Evolutionary conservation across 2,888 invertebrate species (phyloP).

Genomic region (Liopterus haemorrhoidalis): DNA sequence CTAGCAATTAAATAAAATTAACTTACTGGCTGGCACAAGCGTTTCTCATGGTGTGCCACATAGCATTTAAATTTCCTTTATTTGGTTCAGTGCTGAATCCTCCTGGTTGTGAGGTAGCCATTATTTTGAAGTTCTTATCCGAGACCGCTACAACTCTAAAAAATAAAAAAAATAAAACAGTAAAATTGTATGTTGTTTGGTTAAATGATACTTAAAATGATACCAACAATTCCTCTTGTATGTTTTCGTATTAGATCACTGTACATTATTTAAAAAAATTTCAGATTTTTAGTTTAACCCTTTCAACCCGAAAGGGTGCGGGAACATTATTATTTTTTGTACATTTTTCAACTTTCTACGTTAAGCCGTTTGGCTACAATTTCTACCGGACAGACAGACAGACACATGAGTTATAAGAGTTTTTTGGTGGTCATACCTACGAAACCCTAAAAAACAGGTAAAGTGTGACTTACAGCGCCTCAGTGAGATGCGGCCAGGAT

Average conservation of each 20-base stretch:
- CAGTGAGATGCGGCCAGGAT: slow-evolving; percentile 89
- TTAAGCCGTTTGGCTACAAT: no score
- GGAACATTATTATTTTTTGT: slow-evolving; percentile 4
- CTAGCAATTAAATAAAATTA: no score
- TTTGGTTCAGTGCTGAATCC: slow-evolving; percentile 47
- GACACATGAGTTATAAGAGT: no score
- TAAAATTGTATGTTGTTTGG: background rate
- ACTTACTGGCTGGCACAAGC: slow-evolving; percentile 55
- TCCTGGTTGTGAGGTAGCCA: slow-evolving; percentile 43
- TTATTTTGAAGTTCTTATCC: slow-evolving; percentile 49
- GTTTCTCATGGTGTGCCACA: slow-evolving; percentile 51
- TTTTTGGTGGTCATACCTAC: no score
- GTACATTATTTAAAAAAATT: slow-evolving; percentile 9
- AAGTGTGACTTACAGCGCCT: slow-evolving; percentile 59
- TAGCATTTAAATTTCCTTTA: slow-evolving; percentile 46
- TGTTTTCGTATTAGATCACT: slow-evolving; percentile 5
- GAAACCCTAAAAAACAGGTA: no score
- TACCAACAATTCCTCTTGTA: no score
- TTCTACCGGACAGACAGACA: no score
- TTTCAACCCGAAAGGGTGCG: no score
- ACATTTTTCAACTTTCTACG: no score
- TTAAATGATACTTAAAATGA: background rate
- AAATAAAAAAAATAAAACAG: slow-evolving; percentile 18
- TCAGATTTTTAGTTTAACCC: slow-evolving; percentile 12
- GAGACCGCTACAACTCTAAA: slow-evolving; percentile 59